These are phyloP conservation scores for Jacana jacana DNA, from an alignment of 2,113 vertebrate genomes.

Conservation along the genomic window DNA sequence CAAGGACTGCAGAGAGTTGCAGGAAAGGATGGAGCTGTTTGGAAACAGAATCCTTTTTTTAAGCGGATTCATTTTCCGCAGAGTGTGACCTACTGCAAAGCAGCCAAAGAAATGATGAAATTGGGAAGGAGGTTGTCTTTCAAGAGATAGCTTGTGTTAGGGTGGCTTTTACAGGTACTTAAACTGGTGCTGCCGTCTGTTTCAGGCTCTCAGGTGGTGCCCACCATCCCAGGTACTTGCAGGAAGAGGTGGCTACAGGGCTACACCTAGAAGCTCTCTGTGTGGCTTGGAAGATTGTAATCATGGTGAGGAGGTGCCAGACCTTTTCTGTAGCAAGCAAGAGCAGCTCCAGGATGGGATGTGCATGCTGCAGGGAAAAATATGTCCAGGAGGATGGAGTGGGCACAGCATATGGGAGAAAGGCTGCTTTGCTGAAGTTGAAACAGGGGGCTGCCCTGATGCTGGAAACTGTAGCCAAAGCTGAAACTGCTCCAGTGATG, in stretches of 20 bases:
- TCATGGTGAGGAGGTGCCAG: neutral
- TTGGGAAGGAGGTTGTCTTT: neutral
- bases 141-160: neutral
- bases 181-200: neutral
- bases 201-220: neutral
- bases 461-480: neutral
- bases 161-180: neutral
- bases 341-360: neutral
- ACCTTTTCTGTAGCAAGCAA: neutral
- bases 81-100: neutral
- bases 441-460: neutral
- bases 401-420: neutral
- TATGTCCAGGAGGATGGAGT: neutral
- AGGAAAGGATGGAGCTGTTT: neutral
- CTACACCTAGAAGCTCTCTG: accelerated
- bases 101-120: neutral
- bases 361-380: neutral
- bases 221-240: neutral
- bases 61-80: neutral
- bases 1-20: neutral
- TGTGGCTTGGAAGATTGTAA: neutral
- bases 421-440: neutral
- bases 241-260: neutral
- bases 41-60: neutral
- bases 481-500: neutral